Evolutionary conservation across 2,888 invertebrate genomes (phyloP).

Genomic region (Hipparchia sbordonii): DNA sequence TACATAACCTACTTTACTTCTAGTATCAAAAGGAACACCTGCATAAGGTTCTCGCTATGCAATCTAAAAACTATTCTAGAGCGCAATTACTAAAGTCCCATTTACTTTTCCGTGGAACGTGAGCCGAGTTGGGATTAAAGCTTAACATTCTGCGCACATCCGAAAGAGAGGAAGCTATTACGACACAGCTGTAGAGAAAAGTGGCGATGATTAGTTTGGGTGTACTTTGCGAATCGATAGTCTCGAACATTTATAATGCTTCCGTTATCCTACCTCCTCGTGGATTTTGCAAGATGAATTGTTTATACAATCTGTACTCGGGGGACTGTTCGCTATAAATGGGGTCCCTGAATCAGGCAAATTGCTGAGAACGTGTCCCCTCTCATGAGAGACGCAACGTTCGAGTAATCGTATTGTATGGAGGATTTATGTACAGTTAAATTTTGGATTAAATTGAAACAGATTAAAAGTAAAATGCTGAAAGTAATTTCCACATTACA

Average conservation of each 20-base stretch:
- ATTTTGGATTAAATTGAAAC: slow-evolving; percentile 54
- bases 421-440: slow-evolving; percentile 57
- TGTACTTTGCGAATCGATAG: slow-evolving; percentile 60
- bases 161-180: slow-evolving; percentile 53
- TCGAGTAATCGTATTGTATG: slow-evolving; percentile 64
- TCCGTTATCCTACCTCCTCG: slow-evolving; percentile 50
- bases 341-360: slow-evolving; percentile 71
- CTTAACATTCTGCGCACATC: slow-evolving; percentile 60
- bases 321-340: slow-evolving; percentile 54
- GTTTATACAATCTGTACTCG: slow-evolving; percentile 56
- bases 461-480: neutral
- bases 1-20: slow-evolving; percentile 42
- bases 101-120: slow-evolving; percentile 54
- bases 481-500: neutral
- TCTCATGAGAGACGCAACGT: slow-evolving; percentile 56
- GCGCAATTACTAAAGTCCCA: slow-evolving; percentile 59
- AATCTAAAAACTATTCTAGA: slow-evolving; percentile 61
- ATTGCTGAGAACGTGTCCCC: slow-evolving; percentile 59
- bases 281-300: slow-evolving; percentile 64
- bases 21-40: slow-evolving; percentile 55
- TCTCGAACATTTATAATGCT: slow-evolving; percentile 57
- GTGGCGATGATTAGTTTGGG: slow-evolving; percentile 52
- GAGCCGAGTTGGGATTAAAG: slow-evolving; percentile 57
- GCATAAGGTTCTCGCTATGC: slow-evolving; percentile 43
- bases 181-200: slow-evolving; percentile 40